Evolutionary conservation across 2,888 invertebrate genomes (phyloP).

Genomic region (Oligia fasciuncula): DNA sequence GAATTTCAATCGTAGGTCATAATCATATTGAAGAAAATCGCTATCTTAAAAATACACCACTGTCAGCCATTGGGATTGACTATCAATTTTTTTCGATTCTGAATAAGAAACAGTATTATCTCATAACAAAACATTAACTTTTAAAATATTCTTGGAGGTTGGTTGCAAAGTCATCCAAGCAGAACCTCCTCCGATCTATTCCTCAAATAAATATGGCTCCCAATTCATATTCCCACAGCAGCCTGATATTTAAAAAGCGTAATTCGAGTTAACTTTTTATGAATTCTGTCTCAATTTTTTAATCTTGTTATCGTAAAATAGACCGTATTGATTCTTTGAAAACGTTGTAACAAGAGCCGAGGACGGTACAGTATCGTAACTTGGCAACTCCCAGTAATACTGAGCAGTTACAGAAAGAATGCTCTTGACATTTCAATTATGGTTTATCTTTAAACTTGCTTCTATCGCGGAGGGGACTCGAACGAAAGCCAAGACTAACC

Average conservation of each 20-base stretch:
- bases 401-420: constrained; percentile 71
- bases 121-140: too few relatives aligned
- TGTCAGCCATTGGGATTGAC: background rate
- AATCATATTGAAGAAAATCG: too few relatives aligned
- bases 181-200: background rate
- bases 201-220: background rate
- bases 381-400: constrained; percentile 54
- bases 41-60: background rate
- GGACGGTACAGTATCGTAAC: constrained; percentile 42
- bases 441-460: constrained; percentile 79
- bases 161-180: background rate
- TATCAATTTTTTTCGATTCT: background rate
- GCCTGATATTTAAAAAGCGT: constrained; percentile 31
- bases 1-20: background rate
- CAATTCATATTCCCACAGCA: constrained; percentile 34
- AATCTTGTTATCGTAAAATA: constrained; percentile 41
- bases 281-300: constrained; percentile 38
- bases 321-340: constrained; percentile 45
- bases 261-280: constrained; percentile 40
- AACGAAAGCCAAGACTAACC: constrained; percentile 65
- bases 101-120: too few relatives aligned
- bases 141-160: background rate
- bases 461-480: constrained; percentile 62
- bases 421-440: constrained; percentile 84
- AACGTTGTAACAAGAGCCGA: constrained; percentile 31